phyloP scores from a whole-genome alignment of 1,140 invertebrate species.

The Chelonus insularis region DNA sequence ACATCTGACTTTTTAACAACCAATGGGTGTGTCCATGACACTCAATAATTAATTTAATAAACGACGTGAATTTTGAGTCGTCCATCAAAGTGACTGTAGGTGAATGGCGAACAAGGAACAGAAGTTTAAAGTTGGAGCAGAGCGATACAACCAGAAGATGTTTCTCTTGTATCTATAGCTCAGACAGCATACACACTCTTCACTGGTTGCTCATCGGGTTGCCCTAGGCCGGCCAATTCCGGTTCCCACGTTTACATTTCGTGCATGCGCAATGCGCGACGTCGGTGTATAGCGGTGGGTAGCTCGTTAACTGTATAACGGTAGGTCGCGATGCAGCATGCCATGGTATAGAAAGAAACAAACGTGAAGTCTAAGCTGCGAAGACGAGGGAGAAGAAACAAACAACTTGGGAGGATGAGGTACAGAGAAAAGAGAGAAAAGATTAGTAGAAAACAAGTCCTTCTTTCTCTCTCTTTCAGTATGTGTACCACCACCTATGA shows the following conservation, averaged over 20 bases:
- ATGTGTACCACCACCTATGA: background rate
- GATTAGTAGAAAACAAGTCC: background rate
- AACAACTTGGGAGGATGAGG: background rate
- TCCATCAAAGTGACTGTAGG: too few species aligned
- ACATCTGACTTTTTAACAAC: too few species aligned
- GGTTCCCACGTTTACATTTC: conserved; percentile 63
- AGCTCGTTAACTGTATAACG: conserved; percentile 60
- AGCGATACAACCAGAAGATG: background rate
- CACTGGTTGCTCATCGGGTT: conserved; percentile 14
- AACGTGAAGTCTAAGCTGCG: background rate
- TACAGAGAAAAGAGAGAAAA: background rate
- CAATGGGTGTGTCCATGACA: too few species aligned
- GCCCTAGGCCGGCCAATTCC: conserved; percentile 54
- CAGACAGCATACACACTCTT: background rate
- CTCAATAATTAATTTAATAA: too few species aligned
- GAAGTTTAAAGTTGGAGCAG: too few species aligned
- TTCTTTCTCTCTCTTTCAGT: background rate
- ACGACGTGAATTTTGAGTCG: too few species aligned
- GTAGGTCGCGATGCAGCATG: conserved; percentile 42
- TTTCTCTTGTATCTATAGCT: conserved; percentile 12
- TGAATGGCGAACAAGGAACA: too few species aligned
- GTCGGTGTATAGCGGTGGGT: conserved; percentile 40
- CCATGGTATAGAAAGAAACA: conserved; percentile 28
- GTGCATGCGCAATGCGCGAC: conserved; percentile 58
- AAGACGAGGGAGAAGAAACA: background rate